Percentiles rank a stretch among this genome's conserved stretches.
phyloP scores from a whole-genome alignment of 2,797 vertebrate genomes.

The Potorous gilbertii region DNA sequence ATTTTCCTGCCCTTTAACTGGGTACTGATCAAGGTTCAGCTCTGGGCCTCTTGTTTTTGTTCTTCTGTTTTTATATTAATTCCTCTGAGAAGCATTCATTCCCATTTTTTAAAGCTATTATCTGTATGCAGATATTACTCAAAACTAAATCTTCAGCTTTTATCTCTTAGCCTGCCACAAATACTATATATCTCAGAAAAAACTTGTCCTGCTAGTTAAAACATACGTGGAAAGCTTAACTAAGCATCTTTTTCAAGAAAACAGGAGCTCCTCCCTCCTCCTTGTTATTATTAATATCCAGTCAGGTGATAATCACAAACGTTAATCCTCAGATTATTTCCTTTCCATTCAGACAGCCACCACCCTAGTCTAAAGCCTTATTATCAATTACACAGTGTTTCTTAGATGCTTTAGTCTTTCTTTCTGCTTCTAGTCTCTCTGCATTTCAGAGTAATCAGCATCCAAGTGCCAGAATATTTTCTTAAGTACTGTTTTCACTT shows the following conservation, averaged over 20 bases:
- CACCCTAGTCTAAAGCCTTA: not conserved
- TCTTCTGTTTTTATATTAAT: not conserved
- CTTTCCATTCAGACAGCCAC: not conserved
- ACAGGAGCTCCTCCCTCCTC: not conserved
- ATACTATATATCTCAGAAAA: not conserved
- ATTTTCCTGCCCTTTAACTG: not conserved
- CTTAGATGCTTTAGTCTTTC: not conserved
- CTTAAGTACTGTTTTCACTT: not conserved
- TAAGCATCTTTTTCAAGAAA: not conserved
- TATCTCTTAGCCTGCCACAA: not conserved
- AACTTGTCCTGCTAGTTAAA: not conserved
- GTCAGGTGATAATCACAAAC: not conserved
- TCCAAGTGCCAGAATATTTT: not conserved
- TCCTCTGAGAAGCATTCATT: conserved; percentile 2
- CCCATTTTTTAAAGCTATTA: conserved; percentile 18
- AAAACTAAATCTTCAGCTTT: not conserved
- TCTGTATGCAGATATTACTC: not conserved
- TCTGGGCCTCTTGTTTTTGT: not conserved
- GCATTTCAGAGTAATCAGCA: not conserved
- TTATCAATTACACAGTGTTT: not conserved
- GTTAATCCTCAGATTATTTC: not conserved
- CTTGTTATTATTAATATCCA: not conserved
- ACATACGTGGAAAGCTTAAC: conserved; percentile 18
- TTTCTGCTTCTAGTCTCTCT: not conserved
- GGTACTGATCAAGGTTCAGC: not conserved